These are phyloP conservation scores for Cremastinae sp. DNA, from an alignment of 2,888 invertebrate genomes.

Conservation along the genomic window DNA sequence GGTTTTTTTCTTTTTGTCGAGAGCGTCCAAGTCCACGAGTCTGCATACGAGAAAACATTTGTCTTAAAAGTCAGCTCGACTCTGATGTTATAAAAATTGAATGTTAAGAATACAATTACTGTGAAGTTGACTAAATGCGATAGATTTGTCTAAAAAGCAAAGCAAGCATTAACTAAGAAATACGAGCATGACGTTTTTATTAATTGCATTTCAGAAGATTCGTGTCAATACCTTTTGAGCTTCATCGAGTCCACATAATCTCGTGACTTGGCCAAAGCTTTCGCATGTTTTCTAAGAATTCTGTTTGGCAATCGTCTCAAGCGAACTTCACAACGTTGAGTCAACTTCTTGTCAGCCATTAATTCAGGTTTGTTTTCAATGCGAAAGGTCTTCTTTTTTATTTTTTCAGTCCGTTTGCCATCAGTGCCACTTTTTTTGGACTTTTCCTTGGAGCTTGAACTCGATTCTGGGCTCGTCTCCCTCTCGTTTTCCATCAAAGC, in stretches of 20 bases:
- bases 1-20: conserved; percentile 66
- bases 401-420: conserved; percentile 19
- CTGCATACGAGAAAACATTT: conserved; percentile 55
- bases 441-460: conserved; percentile 43
- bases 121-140: no score
- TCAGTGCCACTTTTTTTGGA: background rate
- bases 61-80: background rate
- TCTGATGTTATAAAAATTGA: no score
- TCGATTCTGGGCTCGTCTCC: conserved; percentile 41
- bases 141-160: background rate
- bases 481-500: conserved; percentile 24
- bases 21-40: conserved; percentile 61
- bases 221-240: conserved; percentile 72
- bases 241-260: conserved; percentile 70
- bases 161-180: no score
- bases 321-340: conserved; percentile 65
- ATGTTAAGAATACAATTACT: no score
- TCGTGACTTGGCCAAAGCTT: conserved; percentile 72
- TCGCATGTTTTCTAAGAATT: conserved; percentile 66
- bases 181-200: no score
- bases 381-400: conserved; percentile 60
- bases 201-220: conserved; percentile 9
- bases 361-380: conserved; percentile 64
- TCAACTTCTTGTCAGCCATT: conserved; percentile 69
- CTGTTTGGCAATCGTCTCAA: conserved; percentile 67